These are phyloP conservation scores for Taenaris catops DNA, from an alignment of 2,888 invertebrate genomes.

Conservation along the genomic window DNA sequence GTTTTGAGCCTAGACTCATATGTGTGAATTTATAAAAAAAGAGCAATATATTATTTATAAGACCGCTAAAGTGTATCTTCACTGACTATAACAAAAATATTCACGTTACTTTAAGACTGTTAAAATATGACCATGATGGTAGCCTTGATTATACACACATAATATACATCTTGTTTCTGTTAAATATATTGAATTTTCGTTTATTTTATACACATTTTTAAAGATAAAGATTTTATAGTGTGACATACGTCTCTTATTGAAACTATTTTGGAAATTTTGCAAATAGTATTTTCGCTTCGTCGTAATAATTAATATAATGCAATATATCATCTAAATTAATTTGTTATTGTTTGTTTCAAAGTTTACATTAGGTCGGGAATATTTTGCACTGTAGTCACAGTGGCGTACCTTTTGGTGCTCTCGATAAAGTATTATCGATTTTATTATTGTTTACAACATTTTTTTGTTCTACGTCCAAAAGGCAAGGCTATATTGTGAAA, in stretches of 20 bases:
- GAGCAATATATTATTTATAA: conserved; percentile 3
- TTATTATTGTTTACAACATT: conserved; percentile 52
- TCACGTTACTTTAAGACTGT: conserved; percentile 28
- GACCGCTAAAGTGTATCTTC: conserved; percentile 7
- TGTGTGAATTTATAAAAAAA: no score
- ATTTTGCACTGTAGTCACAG: conserved; percentile 2
- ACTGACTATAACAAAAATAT: conserved; percentile 28
- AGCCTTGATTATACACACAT: conserved; percentile 7
- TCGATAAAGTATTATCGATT: conserved; percentile 54
- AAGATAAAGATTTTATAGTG: no score
- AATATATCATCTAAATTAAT: no score
- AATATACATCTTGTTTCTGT: conserved; percentile 5
- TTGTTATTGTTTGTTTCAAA: no score
- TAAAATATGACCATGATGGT: conserved; percentile 20
- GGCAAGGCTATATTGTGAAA: conserved; percentile 61
- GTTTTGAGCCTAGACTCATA: no score
- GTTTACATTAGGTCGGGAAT: no score
- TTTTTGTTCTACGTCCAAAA: conserved; percentile 26
- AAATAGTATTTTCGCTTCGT: no score
- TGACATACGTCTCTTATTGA: no score
- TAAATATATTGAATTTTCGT: conserved; percentile 1
- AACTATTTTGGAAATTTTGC: no score
- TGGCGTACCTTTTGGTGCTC: conserved; percentile 44
- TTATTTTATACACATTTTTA: no score
- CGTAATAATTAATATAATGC: no score